Conservation (phyloP, 2,888 invertebrate genomes). For the Cheilosia pagana region DNA sequence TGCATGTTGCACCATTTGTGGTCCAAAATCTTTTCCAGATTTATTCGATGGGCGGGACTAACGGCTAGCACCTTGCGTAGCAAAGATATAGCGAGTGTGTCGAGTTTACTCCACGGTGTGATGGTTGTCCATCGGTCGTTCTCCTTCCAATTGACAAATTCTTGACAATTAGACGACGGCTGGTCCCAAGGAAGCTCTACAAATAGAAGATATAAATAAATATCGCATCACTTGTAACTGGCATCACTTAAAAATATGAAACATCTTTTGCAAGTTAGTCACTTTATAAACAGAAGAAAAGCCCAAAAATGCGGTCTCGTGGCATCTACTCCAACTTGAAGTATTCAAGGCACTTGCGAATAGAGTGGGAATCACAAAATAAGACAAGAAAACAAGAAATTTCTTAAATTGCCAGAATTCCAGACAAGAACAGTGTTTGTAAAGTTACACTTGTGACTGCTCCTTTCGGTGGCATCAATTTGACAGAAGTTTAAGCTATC, state of each 20-base stretch:
- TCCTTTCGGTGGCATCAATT: no score
- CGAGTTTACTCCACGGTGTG: conserved; percentile 92
- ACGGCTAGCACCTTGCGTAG: conserved; percentile 90
- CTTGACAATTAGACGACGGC: conserved; percentile 88
- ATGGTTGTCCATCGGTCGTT: conserved; percentile 86
- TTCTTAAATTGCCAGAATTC: no score
- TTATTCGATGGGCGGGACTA: conserved; percentile 87
- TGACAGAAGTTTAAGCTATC: no score
- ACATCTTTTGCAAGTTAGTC: no score
- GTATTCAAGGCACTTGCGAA: no score
- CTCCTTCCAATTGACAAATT: conserved; percentile 90
- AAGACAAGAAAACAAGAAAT: no score
- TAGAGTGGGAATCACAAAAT: no score
- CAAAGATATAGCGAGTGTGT: conserved; percentile 89
- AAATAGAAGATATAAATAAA: conserved; percentile 67
- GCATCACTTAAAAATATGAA: background rate
- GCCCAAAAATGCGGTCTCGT: no score
- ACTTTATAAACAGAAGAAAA: no score
- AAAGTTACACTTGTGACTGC: no score
- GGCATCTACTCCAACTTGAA: no score
- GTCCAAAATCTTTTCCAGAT: conserved; percentile 87
- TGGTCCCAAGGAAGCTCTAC: conserved; percentile 98
- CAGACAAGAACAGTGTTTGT: no score
- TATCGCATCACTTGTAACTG: background rate
- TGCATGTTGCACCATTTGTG: conserved; percentile 90